These are phyloP conservation scores for Theretra japonica DNA, from an alignment of 2,888 invertebrate genomes.

Conservation along the genomic window DNA sequence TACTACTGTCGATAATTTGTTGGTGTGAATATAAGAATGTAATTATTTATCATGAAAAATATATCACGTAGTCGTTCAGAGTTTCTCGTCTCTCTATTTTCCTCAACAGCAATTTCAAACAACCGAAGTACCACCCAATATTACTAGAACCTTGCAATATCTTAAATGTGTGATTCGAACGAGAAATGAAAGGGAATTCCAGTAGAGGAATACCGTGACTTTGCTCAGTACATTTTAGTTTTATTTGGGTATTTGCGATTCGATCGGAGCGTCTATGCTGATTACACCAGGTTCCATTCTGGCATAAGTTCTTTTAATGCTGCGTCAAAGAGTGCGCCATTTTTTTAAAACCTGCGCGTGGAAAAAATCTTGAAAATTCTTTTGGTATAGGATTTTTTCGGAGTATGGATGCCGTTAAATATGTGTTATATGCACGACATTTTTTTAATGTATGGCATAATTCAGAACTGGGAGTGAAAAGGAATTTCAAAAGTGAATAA, in stretches of 20 bases:
- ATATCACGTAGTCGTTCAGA: too few relatives aligned
- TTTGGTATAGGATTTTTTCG: background rate
- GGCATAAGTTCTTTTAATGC: background rate
- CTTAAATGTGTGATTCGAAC: background rate
- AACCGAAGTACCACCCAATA: too few relatives aligned
- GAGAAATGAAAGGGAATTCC: background rate
- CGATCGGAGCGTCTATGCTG: slow-evolving; percentile 10
- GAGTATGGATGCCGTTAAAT: background rate
- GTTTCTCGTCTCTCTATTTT: too few relatives aligned
- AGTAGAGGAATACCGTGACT: background rate
- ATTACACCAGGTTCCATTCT: background rate
- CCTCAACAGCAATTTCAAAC: too few relatives aligned
- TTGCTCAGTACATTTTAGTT: background rate
- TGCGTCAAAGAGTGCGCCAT: background rate
- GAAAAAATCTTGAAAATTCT: background rate
- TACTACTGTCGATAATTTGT: too few relatives aligned
- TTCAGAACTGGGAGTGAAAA: too few relatives aligned
- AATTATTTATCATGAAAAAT: too few relatives aligned
- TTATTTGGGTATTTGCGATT: slow-evolving; percentile 9
- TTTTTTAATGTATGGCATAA: background rate
- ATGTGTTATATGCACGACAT: background rate
- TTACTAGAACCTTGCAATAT: too few relatives aligned
- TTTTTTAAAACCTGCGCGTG: background rate
- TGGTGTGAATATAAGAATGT: too few relatives aligned
- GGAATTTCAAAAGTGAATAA: too few relatives aligned